phyloP scores from a whole-genome alignment of 2,797 vertebrate genomes.

The Dicrostonyx torquatus region DNA sequence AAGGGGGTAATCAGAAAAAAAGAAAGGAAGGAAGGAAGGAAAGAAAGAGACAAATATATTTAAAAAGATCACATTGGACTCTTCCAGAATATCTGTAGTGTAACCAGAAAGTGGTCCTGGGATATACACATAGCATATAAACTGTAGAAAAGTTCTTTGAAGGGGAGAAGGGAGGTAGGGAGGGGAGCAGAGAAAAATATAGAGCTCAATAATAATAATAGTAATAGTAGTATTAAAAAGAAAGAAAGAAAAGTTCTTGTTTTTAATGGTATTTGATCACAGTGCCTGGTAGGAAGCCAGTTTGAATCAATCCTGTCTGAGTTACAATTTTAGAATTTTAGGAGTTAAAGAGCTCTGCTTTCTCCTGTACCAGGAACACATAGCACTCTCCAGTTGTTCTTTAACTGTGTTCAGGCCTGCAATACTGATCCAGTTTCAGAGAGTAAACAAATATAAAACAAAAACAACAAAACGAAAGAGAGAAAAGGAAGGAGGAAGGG shows the following conservation, averaged over 20 bases:
- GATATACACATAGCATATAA: neutral
- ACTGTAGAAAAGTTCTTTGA: neutral
- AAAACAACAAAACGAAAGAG: too few species aligned
- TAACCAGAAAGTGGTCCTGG: neutral
- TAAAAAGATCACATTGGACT: neutral
- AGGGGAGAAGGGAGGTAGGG: too few species aligned
- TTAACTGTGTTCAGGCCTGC: neutral
- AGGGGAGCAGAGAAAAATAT: too few species aligned
- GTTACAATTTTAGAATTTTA: neutral
- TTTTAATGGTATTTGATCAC: neutral
- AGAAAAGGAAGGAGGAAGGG: too few species aligned
- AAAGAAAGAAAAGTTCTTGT: too few species aligned
- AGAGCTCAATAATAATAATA: too few species aligned
- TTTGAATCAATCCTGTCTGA: neutral
- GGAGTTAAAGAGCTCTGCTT: neutral
- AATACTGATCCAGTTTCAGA: neutral
- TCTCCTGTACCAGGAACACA: neutral
- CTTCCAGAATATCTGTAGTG: neutral
- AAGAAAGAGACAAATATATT: neutral
- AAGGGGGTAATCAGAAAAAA: neutral
- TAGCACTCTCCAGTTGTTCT: neutral
- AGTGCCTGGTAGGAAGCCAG: neutral
- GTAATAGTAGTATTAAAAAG: too few species aligned
- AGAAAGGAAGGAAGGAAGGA: too few species aligned
- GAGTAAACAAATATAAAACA: neutral